Conservation (phyloP, 2,113 vertebrate genomes). For the Cololabis saira region DNA sequence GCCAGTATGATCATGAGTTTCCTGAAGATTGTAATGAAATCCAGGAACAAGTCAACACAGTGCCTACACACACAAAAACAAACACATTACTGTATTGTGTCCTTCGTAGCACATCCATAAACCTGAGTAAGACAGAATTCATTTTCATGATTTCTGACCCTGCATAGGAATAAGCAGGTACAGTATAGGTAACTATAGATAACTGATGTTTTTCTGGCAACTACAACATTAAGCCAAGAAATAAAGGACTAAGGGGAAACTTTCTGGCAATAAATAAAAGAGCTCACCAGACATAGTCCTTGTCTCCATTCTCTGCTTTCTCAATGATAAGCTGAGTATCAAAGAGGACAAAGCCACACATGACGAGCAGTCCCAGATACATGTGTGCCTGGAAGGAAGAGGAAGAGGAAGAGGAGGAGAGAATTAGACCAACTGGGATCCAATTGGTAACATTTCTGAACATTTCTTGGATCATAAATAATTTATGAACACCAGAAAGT, state of each 20-base stretch:
- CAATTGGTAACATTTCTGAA: neutral
- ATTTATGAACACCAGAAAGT: too few relatives aligned
- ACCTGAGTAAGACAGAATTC: neutral
- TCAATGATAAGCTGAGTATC: conserved; percentile 99
- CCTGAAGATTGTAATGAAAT: conserved; percentile 95
- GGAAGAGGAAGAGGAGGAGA: neutral
- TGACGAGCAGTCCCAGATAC: conserved; percentile 90
- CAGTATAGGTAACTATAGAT: too few relatives aligned
- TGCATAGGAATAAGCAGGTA: too few relatives aligned
- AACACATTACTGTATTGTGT: neutral
- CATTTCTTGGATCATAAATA: neutral
- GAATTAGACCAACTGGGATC: too few relatives aligned
- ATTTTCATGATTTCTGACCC: conserved; percentile 24
- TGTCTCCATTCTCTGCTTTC: conserved; percentile 94
- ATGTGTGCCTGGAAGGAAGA: conserved; percentile 85
- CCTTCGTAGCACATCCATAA: too few relatives aligned
- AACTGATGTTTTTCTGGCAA: conserved; percentile 1
- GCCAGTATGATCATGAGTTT: conserved; percentile 95
- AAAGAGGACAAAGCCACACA: conserved; percentile 97
- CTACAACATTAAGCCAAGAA: neutral
- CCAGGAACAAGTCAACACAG: conserved; percentile 94
- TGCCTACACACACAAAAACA: conserved; percentile 80
- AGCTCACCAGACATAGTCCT: conserved; percentile 96
- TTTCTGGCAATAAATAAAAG: neutral
- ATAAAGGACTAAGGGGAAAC: too few relatives aligned